phyloP scores from a whole-genome alignment of 2,888 invertebrate species.

The Scaeva pyrastri region DNA sequence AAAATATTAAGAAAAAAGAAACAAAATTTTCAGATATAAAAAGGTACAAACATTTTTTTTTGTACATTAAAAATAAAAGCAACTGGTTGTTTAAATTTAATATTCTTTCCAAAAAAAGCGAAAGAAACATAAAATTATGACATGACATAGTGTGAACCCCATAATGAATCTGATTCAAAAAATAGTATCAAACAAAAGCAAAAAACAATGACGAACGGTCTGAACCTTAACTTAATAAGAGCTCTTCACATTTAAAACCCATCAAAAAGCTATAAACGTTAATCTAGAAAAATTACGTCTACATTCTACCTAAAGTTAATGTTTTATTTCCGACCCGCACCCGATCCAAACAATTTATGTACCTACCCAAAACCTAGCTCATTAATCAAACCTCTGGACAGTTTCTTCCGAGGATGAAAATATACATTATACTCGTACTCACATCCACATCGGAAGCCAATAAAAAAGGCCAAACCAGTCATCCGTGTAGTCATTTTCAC shows the following conservation, averaged over 20 bases:
- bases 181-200: neutral
- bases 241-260: slow-evolving; percentile 21
- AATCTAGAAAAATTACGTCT: slow-evolving; percentile 31
- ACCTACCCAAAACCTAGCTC: neutral
- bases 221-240: neutral
- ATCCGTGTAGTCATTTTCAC: neutral
- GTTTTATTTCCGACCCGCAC: slow-evolving; percentile 8
- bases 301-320: slow-evolving; percentile 10
- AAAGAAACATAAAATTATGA: neutral
- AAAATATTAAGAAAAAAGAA: too few species aligned
- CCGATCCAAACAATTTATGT: slow-evolving; percentile 21
- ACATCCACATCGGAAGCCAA: slow-evolving; percentile 34
- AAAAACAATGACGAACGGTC: neutral
- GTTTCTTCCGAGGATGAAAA: slow-evolving; percentile 42
- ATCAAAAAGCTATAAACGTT: slow-evolving; percentile 40
- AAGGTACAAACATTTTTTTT: too few species aligned
- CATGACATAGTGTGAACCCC: neutral
- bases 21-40: too few species aligned
- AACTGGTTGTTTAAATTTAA: too few species aligned
- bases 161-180: neutral
- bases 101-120: neutral
- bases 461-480: neutral
- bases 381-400: slow-evolving; percentile 56
- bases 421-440: slow-evolving; percentile 33
- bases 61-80: too few species aligned